Evolutionary conservation across 2,113 vertebrate genomes (phyloP), one percentile per base, ranked within the genome.

Genomic region (Polyodon spathula): DNA sequence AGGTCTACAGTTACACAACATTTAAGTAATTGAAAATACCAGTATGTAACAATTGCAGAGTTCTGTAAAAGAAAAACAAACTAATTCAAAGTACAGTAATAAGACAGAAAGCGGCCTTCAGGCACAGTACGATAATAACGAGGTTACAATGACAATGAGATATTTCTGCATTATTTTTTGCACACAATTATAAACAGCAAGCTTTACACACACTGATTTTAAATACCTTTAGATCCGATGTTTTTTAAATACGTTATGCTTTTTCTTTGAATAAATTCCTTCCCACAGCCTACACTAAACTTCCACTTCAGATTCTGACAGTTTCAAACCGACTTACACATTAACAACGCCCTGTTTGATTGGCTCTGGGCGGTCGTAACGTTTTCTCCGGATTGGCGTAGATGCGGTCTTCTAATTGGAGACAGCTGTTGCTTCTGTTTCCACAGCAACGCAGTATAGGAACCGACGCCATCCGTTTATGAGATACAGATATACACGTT

Each of bases 281-380:
- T n/a, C n/a, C n/a, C n/a, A n/a, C n/a, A n/a, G 5, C 5, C 46
- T n/a, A 50, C 46, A 14, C n/a, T 12, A 50, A 50, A 57, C 41
- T 39, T 57, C 57, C 42, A 12, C 46, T 17, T 42, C 54, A 37
- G 39, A 53, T 63, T 54, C 43, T 14, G 14, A 65, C 77, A 72
- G 76, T 75, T 78, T 56, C 74, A 87, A 87, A 87, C 64, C 14
- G 8, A 42, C 58, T 2, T 10, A 66, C 68, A 38, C 54, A 9
- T 3, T 27, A 84, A 75, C 65, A 81, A 77, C 63, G 10, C 4
- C 5, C 12, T 4, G 44, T 56, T 5, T 54, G 72, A 84, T 83
- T 80, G 80, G 84, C 57, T 74, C 1, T n/a, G 6, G 12, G 9
- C 12, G 44, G 12, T 44, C 12, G 2, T 3, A 40, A 2, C 4